A percentile compares a stretch with the other conserved stretches of the same genome.
Conservation (phyloP, 2,888 invertebrate genomes). For the Leptinotarsa peninsularis region DNA sequence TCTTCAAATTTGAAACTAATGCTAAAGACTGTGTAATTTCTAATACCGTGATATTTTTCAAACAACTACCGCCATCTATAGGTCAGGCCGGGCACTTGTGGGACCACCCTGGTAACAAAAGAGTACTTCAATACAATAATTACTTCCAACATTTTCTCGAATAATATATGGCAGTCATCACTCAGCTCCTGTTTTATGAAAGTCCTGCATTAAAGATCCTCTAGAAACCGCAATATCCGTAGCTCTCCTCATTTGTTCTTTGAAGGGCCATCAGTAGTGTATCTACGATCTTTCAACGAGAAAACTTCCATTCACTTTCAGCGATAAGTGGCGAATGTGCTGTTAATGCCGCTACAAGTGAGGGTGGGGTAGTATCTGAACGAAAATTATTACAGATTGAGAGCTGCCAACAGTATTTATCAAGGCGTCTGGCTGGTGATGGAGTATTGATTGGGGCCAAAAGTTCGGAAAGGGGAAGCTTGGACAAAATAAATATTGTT, state of each 20-base stretch:
- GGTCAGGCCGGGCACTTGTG: no score
- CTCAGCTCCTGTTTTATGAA: not conserved
- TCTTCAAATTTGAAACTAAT: no score
- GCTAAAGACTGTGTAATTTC: no score
- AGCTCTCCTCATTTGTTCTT: slow-evolving; percentile 11
- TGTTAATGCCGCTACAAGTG: slow-evolving; percentile 17
- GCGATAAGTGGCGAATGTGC: slow-evolving; percentile 26
- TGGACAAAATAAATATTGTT: slow-evolving; percentile 11
- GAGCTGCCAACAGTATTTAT: slow-evolving; percentile 22
- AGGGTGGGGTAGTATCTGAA: slow-evolving; percentile 18
- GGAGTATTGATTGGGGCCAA: slow-evolving; percentile 16
- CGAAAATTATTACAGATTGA: slow-evolving; percentile 21
- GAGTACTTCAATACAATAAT: no score
- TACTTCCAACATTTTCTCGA: no score
- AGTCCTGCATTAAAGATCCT: not conserved
- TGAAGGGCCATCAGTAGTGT: slow-evolving; percentile 9
- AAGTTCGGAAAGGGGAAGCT: not conserved
- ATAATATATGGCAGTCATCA: not conserved
- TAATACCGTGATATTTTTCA: no score
- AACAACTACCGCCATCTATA: no score
- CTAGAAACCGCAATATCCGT: slow-evolving; percentile 15
- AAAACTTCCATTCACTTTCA: slow-evolving; percentile 22
- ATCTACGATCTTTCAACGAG: slow-evolving; percentile 24
- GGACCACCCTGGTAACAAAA: no score
- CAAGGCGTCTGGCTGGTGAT: slow-evolving; percentile 12